These are phyloP conservation scores for Gnathonemus longibarbis DNA, from an alignment of 2,113 vertebrate species.

Conservation along the genomic window DNA sequence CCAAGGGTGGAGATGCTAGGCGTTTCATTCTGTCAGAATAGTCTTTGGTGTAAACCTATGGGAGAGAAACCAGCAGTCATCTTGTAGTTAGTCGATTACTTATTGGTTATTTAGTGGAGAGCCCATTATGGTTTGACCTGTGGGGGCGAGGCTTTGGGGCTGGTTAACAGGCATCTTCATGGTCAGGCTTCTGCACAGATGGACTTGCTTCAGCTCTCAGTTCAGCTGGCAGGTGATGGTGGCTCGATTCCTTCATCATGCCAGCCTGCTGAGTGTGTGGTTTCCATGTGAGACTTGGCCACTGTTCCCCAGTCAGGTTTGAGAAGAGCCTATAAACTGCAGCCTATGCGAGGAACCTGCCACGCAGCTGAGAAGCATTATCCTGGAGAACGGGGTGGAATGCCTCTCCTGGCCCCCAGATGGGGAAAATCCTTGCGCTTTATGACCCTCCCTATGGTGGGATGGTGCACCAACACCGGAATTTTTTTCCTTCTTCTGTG, in stretches of 20 bases:
- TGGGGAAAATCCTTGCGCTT: neutral
- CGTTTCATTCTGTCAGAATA: neutral
- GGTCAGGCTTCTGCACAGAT: neutral
- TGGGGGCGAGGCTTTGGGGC: neutral
- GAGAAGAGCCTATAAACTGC: neutral
- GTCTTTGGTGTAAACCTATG: neutral
- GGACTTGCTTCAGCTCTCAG: neutral
- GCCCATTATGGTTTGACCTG: neutral
- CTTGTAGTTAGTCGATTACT: neutral
- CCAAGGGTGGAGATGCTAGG: neutral
- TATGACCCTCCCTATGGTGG: neutral
- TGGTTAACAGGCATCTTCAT: neutral
- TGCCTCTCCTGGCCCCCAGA: neutral
- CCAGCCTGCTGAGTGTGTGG: neutral
- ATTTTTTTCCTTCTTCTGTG: neutral
- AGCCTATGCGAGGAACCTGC: neutral
- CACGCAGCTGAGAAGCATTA: neutral
- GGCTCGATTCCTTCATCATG: neutral
- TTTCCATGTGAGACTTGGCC: neutral
- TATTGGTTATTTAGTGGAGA: neutral
- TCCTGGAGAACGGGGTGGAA: neutral
- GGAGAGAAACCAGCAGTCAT: neutral
- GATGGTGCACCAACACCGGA: neutral
- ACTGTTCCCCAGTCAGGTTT: neutral
- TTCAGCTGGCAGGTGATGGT: neutral